Percentiles rank a stretch among this genome's conserved stretches.
Evolutionary conservation across 1,140 invertebrate genomes (phyloP).

Genomic region (Drosophila eugracilis): DNA sequence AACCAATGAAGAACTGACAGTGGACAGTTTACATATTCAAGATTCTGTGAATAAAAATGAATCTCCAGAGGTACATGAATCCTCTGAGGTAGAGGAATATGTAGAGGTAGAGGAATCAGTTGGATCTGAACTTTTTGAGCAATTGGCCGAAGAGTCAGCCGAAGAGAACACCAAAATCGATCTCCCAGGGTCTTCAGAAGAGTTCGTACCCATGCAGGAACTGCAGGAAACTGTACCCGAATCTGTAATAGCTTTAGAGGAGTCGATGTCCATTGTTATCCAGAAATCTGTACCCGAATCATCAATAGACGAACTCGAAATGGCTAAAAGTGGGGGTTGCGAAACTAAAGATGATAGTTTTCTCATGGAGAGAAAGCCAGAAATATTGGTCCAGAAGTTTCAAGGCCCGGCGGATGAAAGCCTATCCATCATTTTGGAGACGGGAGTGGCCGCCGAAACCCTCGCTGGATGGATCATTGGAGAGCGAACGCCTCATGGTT

Average conservation of each 20-base stretch:
- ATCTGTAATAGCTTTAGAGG: no score
- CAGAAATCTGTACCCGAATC: not conserved
- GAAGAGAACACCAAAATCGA: not conserved
- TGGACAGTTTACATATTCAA: not conserved
- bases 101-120: not conserved
- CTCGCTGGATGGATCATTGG: constrained; percentile 2
- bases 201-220: no score
- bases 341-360: constrained; percentile 1
- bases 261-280: no score
- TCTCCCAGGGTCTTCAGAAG: not conserved
- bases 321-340: not conserved
- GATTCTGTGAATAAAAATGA: no score
- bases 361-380: not conserved
- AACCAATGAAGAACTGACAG: not conserved
- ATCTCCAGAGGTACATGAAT: no score
- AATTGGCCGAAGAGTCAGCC: not conserved
- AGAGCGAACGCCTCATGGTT: constrained; percentile 30
- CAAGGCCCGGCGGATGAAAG: not conserved
- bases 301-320: not conserved
- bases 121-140: not conserved
- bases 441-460: not conserved
- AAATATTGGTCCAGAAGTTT: not conserved
- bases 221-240: not conserved
- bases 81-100: not conserved
- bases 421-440: constrained; percentile 1